Conservation (phyloP, 2,113 vertebrate species). For the Rhinichthys klamathensis region DNA sequence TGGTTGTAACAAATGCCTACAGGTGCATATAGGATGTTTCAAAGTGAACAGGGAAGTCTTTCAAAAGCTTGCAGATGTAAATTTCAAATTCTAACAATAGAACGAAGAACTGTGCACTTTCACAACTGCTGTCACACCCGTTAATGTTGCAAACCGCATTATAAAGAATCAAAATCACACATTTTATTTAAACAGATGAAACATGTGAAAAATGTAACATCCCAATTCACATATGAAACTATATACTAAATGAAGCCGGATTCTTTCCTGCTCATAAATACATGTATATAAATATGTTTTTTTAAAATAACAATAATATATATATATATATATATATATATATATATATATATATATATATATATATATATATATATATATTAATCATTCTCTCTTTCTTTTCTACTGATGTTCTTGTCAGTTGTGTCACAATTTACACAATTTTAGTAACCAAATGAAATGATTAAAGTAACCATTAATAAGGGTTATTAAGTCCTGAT, state of each 20-base stretch:
- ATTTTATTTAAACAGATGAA: background rate
- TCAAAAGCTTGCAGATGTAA: background rate
- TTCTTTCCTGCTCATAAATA: background rate
- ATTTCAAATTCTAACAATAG: constrained; percentile 33
- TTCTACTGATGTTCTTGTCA: background rate
- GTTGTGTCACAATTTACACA: background rate
- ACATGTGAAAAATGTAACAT: background rate
- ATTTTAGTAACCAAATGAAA: background rate
- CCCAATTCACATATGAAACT: background rate
- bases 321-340: background rate
- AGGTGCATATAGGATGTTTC: constrained; percentile 8
- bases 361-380: too few relatives aligned
- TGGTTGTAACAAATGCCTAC: background rate
- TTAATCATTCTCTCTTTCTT: background rate
- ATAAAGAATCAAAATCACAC: background rate
- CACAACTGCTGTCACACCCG: constrained; percentile 20
- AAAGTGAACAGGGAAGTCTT: background rate
- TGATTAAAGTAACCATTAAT: background rate
- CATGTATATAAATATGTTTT: background rate
- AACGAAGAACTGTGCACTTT: constrained; percentile 11
- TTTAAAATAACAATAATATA: background rate
- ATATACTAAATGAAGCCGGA: background rate
- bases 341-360: too few relatives aligned
- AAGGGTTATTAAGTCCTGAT: background rate
- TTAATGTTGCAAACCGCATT: background rate